phyloP scores from a whole-genome alignment of 2,888 invertebrate species.

The Eustalomyia histrio region DNA sequence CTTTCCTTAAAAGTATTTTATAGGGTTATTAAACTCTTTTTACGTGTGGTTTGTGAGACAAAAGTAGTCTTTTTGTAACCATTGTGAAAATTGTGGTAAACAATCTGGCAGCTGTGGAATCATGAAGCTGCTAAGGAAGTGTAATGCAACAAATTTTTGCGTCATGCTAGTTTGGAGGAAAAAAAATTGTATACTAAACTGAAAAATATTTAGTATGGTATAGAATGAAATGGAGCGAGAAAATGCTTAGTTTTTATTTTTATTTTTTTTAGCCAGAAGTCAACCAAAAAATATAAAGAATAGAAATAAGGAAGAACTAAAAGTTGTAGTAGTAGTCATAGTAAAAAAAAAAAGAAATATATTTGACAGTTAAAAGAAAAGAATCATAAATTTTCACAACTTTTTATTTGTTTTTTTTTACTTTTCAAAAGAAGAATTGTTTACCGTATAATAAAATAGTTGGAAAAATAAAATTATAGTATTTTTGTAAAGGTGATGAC shows the following conservation, averaged over 20 bases:
- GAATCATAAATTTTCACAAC: slow-evolving; percentile 65
- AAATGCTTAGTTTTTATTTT: slow-evolving; percentile 55
- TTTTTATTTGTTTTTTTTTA: slow-evolving; percentile 37
- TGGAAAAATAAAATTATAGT: slow-evolving; percentile 60
- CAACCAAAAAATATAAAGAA: slow-evolving; percentile 29
- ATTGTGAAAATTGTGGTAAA: slow-evolving; percentile 59
- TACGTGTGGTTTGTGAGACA: slow-evolving; percentile 39
- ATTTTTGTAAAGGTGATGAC: slow-evolving; percentile 57
- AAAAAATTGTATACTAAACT: background rate
- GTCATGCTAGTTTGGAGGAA: slow-evolving; percentile 51
- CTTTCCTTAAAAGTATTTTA: slow-evolving; percentile 57
- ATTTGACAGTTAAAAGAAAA: slow-evolving; percentile 66
- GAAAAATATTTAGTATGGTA: background rate
- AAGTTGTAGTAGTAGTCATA: slow-evolving; percentile 29
- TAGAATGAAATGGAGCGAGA: slow-evolving; percentile 66
- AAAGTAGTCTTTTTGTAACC: slow-evolving; percentile 53
- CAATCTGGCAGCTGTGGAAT: slow-evolving; percentile 60
- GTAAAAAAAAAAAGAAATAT: slow-evolving; percentile 50
- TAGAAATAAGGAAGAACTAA: slow-evolving; percentile 47
- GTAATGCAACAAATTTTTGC: slow-evolving; percentile 65
- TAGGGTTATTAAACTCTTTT: slow-evolving; percentile 64
- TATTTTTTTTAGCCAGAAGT: slow-evolving; percentile 50
- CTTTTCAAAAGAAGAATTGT: slow-evolving; percentile 35
- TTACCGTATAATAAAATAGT: slow-evolving; percentile 53
- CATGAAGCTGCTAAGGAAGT: slow-evolving; percentile 53